Percentiles rank a stretch among this genome's conserved stretches.
Conservation (phyloP, 1,140 invertebrate genomes). For the Ctenoplectra terminalis region DNA sequence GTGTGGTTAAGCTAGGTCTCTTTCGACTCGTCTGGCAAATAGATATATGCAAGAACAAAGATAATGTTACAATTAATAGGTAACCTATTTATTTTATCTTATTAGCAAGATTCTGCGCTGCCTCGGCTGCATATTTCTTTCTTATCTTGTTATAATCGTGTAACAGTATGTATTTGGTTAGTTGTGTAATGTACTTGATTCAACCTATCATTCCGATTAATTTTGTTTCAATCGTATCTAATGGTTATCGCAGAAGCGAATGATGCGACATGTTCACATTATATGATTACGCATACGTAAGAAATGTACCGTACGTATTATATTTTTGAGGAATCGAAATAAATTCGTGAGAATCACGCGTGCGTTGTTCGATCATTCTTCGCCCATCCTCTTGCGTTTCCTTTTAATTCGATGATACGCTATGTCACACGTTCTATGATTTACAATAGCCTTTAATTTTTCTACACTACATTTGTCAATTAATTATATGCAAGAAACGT, state of each 20-base stretch:
- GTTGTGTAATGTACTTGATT: neutral
- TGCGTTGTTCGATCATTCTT: neutral
- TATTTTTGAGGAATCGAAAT: neutral
- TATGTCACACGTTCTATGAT: neutral
- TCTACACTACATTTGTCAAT: neutral
- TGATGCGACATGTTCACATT: neutral
- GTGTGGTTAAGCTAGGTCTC: neutral
- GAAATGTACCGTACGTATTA: neutral
- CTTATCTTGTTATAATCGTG: slow-evolving; percentile 10
- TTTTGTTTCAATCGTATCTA: neutral
- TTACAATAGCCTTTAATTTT: neutral
- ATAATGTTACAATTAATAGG: slow-evolving; percentile 6
- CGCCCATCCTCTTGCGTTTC: neutral
- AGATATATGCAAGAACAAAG: neutral
- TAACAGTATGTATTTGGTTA: neutral
- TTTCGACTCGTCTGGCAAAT: neutral
- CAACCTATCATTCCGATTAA: neutral
- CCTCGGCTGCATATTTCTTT: neutral
- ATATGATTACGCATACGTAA: neutral
- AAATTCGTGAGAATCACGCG: neutral
- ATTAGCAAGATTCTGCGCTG: neutral
- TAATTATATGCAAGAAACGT: neutral
- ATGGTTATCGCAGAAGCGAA: neutral
- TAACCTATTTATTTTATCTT: slow-evolving; percentile 27
- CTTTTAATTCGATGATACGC: neutral